Base-by-base conservation (phyloP, 2,113 vertebrate genomes). In the Pterocles orientalis region DNA sequence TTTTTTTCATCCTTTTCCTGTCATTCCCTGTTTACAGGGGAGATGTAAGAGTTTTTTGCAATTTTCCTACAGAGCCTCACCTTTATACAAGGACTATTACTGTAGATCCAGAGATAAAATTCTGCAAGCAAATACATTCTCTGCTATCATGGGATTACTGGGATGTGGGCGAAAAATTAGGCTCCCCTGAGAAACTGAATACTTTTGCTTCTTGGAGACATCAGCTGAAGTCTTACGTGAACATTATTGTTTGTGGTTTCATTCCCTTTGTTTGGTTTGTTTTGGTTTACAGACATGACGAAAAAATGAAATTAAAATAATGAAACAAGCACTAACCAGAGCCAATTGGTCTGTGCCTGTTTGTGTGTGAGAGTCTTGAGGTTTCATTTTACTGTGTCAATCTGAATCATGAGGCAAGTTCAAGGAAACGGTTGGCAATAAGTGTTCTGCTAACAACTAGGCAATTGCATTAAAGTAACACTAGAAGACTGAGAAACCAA, bases 401-500 rank as follows among this genome's bases (percentile, higher is more conserved):
- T 41, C 68, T 90, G 79, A 90, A 90, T 73, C 50, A 51, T 7
- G 56, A 86, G 29, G 24, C 65, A 90, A 48, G 45, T 86, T 83
- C 75, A 77, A 80, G 79, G 92, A 58, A 82, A 70, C 0, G 5
- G 51, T 23, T 93, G 88, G 66, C 64, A 83, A 7, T 23, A 60
- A 84, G 13, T 26, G 17, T 69, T 90, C 68, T 81, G 29, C 79
- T 88, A 92, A 95, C 71, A 93, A 29, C 33, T 15, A 31, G 26
- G 72, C 39, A 83, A 56, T 73, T 90, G 76, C 69, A 54, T 78
- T 57, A 33, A 90, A 84, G 82, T 71, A 95, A 94, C 15, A 19
- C 36, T 88, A 92, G 82, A 80, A 92, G 60, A 58, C 77, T 75
- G 57, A 78, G 80, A 94, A 96, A 86, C 58, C 82, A 88, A 90